Evolutionary conservation across 35 echinoderm and acorn worm species (phyloP), one percentile per base, ranked within the genome.

Genomic region (Ophiothrix spiculata): DNA sequence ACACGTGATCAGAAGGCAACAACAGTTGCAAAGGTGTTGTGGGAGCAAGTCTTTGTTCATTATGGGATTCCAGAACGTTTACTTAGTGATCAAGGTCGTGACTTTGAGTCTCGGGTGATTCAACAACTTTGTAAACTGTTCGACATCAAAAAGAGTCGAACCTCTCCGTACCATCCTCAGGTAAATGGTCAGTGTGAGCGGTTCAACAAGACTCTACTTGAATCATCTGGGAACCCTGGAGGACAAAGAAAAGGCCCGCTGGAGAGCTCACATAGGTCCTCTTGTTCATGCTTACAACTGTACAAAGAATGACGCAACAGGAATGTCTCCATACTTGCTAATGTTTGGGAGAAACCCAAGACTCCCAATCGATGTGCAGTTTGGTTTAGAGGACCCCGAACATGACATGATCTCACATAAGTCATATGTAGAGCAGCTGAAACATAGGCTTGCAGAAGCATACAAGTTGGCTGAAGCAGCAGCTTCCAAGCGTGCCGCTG

Each of bases 91-190:
- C 84, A 94, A 40, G 83, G 87, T 0, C 0, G 88, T 0, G 85
- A 95, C 33, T 95, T 95, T 75, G 88, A 91, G 56, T 82, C 88
- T 6, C 1, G 38, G 0, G 56, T 95, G 6, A 91, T 91, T 36
- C 15, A 75, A 28, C 79, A 91, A 77, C 38, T 95, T 25, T 95
- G 93, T 36, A 29, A 78, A 0, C 4, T 85, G 41, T 39, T 79
- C 1, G 56, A 78, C 35, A 91, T 95, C 1, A 49, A 33, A 36
- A 90, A 95, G 37, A 40, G 84, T 23, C 60, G 93, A 0, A 95
- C 93, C 31, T 88, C 93, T 1, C 88, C 85, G 0, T 90, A 95
- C 56, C 92, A 93, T 37, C 88, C 93, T 23, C 77, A 80, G n/a
- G 88, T 64, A 14, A 91, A 90, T 3, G 91, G 91, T 4, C 76